phyloP scores from a whole-genome alignment of 2,888 invertebrate genomes.

The Aplocera efformata region DNA sequence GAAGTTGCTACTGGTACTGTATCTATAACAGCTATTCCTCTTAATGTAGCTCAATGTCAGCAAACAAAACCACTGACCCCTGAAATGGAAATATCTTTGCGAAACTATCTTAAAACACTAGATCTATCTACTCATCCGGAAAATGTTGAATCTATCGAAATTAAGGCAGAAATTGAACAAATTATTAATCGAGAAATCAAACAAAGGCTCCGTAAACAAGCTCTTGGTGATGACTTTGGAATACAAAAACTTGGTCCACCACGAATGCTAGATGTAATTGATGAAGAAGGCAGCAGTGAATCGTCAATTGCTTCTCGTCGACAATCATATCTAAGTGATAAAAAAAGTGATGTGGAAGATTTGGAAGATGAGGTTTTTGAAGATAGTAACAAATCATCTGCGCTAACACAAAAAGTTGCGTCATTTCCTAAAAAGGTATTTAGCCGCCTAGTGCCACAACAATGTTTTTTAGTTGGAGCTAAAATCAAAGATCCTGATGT shows the following conservation, averaged over 20 bases:
- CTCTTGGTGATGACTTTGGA: constrained; percentile 57
- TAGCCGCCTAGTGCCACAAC: constrained; percentile 61
- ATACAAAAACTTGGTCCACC: constrained; percentile 79
- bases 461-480: constrained; percentile 81
- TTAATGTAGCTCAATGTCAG: constrained; percentile 63
- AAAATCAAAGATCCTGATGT: constrained; percentile 79
- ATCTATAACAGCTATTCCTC: constrained; percentile 62
- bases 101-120: constrained; percentile 79
- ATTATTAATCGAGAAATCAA: constrained; percentile 68
- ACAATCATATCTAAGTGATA: constrained; percentile 74
- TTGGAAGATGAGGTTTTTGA: constrained; percentile 76
- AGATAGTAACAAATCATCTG: constrained; percentile 45
- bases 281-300: constrained; percentile 87
- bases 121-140: constrained; percentile 76
- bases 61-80: constrained; percentile 70
- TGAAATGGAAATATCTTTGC: constrained; percentile 78
- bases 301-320: constrained; percentile 81
- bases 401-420: constrained; percentile 36
- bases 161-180: constrained; percentile 70
- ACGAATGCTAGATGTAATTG: constrained; percentile 87
- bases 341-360: constrained; percentile 69
- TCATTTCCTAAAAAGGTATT: constrained; percentile 51
- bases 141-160: constrained; percentile 54
- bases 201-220: constrained; percentile 64
- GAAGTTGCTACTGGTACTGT: constrained; percentile 56